A percentile compares a stretch with the other conserved stretches of the same genome.
phyloP scores from a whole-genome alignment of 2,888 invertebrate genomes.

The Diogma glabrata region DNA sequence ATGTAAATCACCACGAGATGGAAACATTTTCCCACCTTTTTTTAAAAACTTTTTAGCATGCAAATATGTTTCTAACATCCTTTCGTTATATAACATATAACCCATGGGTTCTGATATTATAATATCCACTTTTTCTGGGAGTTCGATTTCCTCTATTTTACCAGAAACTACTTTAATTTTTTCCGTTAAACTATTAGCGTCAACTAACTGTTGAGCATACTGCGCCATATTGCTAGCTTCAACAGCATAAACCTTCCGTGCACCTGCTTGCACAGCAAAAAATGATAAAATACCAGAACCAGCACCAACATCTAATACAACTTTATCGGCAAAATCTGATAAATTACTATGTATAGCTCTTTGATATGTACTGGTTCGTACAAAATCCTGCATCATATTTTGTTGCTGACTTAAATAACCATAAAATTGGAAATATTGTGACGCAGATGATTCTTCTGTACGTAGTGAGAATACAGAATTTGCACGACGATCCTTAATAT shows the following conservation, averaged over 20 bases:
- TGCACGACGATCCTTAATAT: conserved; percentile 30
- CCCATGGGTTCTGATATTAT: conserved; percentile 99
- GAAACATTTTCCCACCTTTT: conserved; percentile 92
- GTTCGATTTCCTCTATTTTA: conserved; percentile 94
- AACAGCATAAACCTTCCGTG: conserved; percentile 94
- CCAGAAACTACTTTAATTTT: conserved; percentile 89
- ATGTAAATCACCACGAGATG: conserved; percentile 90
- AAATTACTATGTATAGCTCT: conserved; percentile 89
- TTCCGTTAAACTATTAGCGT: conserved; percentile 77
- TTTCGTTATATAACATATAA: conserved; percentile 98
- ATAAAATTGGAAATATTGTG: conserved; percentile 99
- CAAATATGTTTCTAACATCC: conserved; percentile 97
- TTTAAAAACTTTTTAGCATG: conserved; percentile 98
- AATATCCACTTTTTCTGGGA: conserved; percentile 91
- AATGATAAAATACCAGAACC: conserved; percentile 98
- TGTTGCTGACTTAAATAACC: conserved; percentile 98
- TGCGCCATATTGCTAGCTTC: conserved; percentile 99
- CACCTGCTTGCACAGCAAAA: conserved; percentile 96
- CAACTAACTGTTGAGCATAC: conserved; percentile 83
- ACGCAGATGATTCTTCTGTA: conserved; percentile 96
- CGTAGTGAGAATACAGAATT: conserved; percentile 84
- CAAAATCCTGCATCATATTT: conserved; percentile 99
- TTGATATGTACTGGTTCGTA: conserved; percentile 96
- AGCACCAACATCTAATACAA: conserved; percentile 95
- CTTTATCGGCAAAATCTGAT: conserved; percentile 81